Base-by-base conservation (phyloP, 2,888 invertebrate species). In the Auanema sp. region DNA sequence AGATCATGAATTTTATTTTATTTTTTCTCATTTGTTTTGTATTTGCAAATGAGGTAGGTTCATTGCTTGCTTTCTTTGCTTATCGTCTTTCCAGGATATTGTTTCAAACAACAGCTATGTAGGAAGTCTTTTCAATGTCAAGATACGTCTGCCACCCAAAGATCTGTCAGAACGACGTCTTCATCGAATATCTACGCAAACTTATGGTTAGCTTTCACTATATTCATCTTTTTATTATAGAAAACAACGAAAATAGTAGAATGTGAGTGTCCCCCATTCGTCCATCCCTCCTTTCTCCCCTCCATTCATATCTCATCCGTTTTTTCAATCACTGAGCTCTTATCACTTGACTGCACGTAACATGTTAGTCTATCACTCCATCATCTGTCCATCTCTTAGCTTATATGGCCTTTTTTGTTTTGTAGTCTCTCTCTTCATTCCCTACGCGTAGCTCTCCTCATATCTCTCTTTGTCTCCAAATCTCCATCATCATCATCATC, bases 71-170 rank as follows among this genome's bases (percentile, higher is more conserved):
- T 33, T 33, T 8, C 8, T 33, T 33, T 33, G 33, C 33, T 33
- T 33, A 33, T 33, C 33, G 3, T 33, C 8, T 8, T 33, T 33
- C 33, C 8, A 33, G 33, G 33, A 33, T 33, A 33, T 33, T 8
- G 8, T 8, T 33, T 33, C 33, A 5, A 8, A 33, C 33, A 5
- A 5, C 6, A 24, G 24, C n/a, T 52, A 52, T 24, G 23, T 52
- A 21, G 52, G 52, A 11, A 52, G 52, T 8, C 24, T 70, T 52
- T 70, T 70, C 70, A 60, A 70, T 44, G 70, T 70, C n/a, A 57
- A 70, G 60, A 67, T 70, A 0, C 67, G 65, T 50, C 67, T 66
- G 14, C 70, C 70, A 6, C 70, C 70, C 1, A 52, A 23, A 1
- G 52, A 21, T 24, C 8, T 23, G 10, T 16, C 16, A 10, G 16